Evolutionary conservation across 2,888 invertebrate species (phyloP).

Genomic region (Rhingia rostrata): DNA sequence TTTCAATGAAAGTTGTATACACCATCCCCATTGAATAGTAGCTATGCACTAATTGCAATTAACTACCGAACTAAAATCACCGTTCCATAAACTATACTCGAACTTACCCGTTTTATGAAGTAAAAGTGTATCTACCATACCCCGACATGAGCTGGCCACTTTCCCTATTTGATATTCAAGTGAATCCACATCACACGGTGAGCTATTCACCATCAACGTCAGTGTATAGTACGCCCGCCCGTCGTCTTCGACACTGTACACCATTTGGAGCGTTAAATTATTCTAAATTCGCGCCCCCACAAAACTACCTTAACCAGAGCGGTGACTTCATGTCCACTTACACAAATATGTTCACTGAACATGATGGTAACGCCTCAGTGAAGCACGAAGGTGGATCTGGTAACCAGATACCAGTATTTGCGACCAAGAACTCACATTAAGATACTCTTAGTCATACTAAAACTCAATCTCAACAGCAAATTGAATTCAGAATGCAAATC

Average conservation of each 20-base stretch:
- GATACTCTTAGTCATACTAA: slow-evolving; percentile 14
- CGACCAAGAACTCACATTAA: too few species aligned
- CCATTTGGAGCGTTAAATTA: slow-evolving; percentile 66
- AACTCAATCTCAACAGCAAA: slow-evolving; percentile 34
- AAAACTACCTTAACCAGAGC: background rate
- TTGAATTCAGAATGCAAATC: slow-evolving; percentile 48
- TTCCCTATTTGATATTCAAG: slow-evolving; percentile 71
- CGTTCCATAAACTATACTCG: slow-evolving; percentile 52
- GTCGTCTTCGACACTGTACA: slow-evolving; percentile 1
- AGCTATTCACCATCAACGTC: slow-evolving; percentile 65
- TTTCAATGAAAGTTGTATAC: slow-evolving; percentile 41
- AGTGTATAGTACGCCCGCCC: slow-evolving; percentile 23
- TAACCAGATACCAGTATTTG: slow-evolving; percentile 40
- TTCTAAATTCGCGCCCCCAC: slow-evolving; percentile 68
- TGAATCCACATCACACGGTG: slow-evolving; percentile 59
- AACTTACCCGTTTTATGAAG: slow-evolving; percentile 34
- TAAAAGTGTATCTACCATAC: slow-evolving; percentile 43
- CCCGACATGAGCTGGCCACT: slow-evolving; percentile 41
- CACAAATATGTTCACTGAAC: background rate
- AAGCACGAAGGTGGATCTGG: slow-evolving; percentile 57
- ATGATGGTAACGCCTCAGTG: slow-evolving; percentile 53
- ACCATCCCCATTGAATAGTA: slow-evolving; percentile 24
- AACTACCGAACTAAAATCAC: slow-evolving; percentile 53
- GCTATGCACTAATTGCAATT: slow-evolving; percentile 33
- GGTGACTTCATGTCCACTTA: background rate